Evolutionary conservation across 1,140 invertebrate species (phyloP), one percentile per base, ranked within the genome.

Genomic region (Hormaphis cornu): DNA sequence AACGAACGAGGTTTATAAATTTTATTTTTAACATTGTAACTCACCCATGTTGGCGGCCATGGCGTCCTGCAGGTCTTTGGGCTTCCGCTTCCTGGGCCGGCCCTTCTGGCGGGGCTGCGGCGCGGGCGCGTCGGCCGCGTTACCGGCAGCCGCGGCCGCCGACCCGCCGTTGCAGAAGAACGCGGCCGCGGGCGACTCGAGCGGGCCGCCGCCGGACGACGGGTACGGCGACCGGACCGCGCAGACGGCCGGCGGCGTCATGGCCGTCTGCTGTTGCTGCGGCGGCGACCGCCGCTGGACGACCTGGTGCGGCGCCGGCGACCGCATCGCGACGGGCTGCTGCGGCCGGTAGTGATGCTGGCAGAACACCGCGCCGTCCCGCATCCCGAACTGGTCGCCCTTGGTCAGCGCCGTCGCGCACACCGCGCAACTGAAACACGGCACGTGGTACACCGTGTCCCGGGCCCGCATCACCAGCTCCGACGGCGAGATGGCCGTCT

Each of bases 401-500:
- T 92, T 92, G 46, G 86, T 91, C 50, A 91, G 81, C 3, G 87
- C 85, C 16, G 87, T 83, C 77, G 87, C 87, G 81, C 95, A 98
- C n/a, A 90, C 85, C 16, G 89, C 88, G 79, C 95, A 98, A 7
- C 88, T 90, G 82, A 98, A 97, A 80, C 95, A 97, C 74, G 90
- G 87, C 40, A 96, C 87, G 81, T 97, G 95, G 81, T 95, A 97
- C 61, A 97, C 93, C 73, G 91, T 83, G 73, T 94, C 91, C 16
- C 91, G 82, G 4, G 93, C 93, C 69, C 93, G 80, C 95, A 98
- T 97, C 75, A 98, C 94, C 75, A 97, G 78, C 80, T 98, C 94
- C 61, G 91, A 89, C 37, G 93, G 86, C n/a, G 89, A 86, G 71
- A 98, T 92, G n/a, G 87, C 86, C 26, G 89, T 87, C 74, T 92